Percentiles rank a stretch among this genome's conserved stretches.
These are phyloP conservation scores for Saiga tatarica DNA, from an alignment of 2,113 vertebrate genomes.

Conservation along the genomic window DNA sequence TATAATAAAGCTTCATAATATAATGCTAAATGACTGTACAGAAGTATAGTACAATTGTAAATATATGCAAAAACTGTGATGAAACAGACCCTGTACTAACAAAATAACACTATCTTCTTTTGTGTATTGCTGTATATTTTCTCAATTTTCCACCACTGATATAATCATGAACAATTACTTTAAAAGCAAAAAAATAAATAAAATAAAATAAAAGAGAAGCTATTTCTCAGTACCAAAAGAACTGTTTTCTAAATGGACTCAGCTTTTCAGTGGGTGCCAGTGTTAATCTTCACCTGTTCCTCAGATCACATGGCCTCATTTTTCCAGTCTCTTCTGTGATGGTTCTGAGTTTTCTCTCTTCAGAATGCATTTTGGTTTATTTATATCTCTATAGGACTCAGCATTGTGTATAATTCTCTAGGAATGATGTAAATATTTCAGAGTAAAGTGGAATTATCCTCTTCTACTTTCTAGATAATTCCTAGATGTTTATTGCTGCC, in stretches of 20 bases:
- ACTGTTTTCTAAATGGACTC: not conserved
- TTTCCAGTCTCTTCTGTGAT: not conserved
- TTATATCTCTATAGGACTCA: not conserved
- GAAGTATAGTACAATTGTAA: not conserved
- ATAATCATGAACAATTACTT: not conserved
- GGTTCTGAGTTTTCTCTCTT: not conserved
- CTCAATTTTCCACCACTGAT: not conserved
- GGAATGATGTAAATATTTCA: not conserved
- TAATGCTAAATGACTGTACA: not conserved
- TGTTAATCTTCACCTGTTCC: not conserved
- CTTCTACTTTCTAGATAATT: slow-evolving; percentile 41
- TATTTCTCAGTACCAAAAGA: not conserved
- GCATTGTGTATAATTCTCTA: slow-evolving; percentile 24
- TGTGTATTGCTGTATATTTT: not conserved
- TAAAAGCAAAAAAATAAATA: not conserved
- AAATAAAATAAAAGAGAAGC: not conserved
- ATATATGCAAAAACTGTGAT: not conserved
- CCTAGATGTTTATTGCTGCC: not conserved
- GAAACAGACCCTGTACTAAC: not conserved
- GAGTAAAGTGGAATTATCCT: not conserved
- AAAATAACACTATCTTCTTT: not conserved
- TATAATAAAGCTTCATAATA: not conserved
- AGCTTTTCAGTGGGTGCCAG: not conserved
- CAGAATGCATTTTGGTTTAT: not conserved
- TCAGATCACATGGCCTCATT: not conserved